phyloP scores from a whole-genome alignment of 1,140 invertebrate species.

The Penaeus vannamei region DNA sequence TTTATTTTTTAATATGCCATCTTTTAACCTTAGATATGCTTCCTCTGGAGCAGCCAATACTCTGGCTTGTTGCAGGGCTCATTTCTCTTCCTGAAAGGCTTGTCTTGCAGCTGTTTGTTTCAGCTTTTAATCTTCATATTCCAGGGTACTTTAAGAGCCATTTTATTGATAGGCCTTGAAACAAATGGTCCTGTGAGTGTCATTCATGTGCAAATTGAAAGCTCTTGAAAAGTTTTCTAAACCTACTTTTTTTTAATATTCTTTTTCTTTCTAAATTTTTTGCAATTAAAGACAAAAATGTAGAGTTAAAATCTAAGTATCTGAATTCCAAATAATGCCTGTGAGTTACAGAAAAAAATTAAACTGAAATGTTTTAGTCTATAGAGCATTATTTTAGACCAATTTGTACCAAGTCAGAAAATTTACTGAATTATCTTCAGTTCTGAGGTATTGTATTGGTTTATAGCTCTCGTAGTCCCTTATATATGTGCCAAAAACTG shows the following conservation, averaged over 20 bases:
- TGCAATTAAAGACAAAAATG: background rate
- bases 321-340: too few species aligned
- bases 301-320: too few species aligned
- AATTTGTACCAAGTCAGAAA: conserved; percentile 9
- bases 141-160: too few species aligned
- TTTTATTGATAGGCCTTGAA: background rate
- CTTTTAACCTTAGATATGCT: too few species aligned
- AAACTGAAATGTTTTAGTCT: background rate
- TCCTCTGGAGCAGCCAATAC: too few species aligned
- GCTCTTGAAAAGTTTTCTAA: background rate
- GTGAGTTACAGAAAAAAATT: background rate
- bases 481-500: conserved; percentile 13
- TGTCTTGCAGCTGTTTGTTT: too few species aligned
- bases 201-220: conserved; percentile 24
- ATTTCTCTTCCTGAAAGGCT: too few species aligned
- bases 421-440: background rate
- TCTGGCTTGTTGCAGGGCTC: too few species aligned
- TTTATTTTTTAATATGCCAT: too few species aligned
- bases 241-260: too few species aligned
- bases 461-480: background rate
- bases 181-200: background rate
- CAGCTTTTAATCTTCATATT: too few species aligned
- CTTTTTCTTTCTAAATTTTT: background rate
- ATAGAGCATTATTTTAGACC: background rate
- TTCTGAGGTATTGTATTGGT: background rate